These are phyloP conservation scores for Octopus bimaculoides DNA, from an alignment of 1,140 invertebrate species.

Conservation along the genomic window DNA sequence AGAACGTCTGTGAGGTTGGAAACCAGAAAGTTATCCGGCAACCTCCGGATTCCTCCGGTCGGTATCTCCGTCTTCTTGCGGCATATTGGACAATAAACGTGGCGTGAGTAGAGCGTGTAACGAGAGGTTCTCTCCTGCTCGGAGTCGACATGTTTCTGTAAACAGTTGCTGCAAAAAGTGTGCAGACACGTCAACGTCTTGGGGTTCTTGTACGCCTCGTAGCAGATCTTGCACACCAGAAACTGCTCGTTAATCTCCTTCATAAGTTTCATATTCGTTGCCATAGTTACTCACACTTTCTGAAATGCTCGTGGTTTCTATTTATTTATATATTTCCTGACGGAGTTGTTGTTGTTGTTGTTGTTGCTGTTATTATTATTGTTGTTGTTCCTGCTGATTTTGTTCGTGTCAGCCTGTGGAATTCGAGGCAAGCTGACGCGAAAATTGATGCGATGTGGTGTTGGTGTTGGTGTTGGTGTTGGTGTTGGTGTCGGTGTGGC, in stretches of 20 bases:
- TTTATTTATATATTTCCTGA: neutral
- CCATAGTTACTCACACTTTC: conserved; percentile 29
- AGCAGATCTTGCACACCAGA: conserved; percentile 58
- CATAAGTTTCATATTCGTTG: conserved; percentile 48
- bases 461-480: no score
- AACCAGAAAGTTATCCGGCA: conserved; percentile 57
- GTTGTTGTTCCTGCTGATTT: no score
- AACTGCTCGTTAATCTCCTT: conserved; percentile 58
- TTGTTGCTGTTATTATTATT: no score
- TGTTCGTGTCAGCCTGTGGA: no score
- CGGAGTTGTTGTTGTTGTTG: neutral
- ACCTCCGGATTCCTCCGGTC: conserved; percentile 49
- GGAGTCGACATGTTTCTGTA: conserved; percentile 52
- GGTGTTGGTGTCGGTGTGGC: no score
- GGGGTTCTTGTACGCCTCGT: conserved; percentile 61
- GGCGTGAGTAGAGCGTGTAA: conserved; percentile 37
- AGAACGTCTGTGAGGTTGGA: conserved; percentile 53
- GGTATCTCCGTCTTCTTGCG: conserved; percentile 55
- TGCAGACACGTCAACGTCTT: conserved; percentile 87
- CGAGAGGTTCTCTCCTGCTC: conserved; percentile 41
- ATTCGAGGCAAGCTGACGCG: no score
- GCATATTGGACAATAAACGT: conserved; percentile 56
- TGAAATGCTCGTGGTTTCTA: neutral
- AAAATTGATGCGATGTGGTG: no score
- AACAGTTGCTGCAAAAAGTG: conserved; percentile 85